phyloP scores from a whole-genome alignment of 2,797 vertebrate genomes.

The Sebastes oblongus region DNA sequence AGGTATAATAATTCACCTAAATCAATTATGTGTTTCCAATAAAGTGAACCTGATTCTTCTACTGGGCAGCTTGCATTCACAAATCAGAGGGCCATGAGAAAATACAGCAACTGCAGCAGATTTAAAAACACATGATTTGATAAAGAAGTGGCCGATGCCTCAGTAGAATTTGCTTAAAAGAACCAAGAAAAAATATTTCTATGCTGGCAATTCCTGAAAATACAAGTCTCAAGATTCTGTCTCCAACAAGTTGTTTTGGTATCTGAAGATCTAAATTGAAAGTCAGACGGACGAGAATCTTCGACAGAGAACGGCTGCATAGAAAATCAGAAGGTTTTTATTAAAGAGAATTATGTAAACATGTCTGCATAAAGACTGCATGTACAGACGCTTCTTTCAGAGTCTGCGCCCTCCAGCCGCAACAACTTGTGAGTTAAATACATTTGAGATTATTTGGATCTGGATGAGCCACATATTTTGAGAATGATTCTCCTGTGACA shows the following conservation, averaged over 20 bases:
- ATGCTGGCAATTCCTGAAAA: not conserved
- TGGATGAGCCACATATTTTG: not conserved
- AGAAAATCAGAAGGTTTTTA: not conserved
- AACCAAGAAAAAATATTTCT: not conserved
- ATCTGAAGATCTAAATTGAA: not conserved
- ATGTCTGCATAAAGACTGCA: not conserved
- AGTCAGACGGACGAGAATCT: not conserved
- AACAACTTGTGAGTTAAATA: not conserved
- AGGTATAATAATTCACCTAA: not conserved
- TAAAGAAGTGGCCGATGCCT: not conserved
- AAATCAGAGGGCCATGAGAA: not conserved
- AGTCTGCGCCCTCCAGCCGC: not conserved
- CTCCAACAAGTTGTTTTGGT: conserved; percentile 1
- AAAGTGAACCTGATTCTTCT: not conserved
- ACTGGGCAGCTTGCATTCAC: not conserved
- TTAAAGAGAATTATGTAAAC: conserved; percentile 7
- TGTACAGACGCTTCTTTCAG: not conserved
- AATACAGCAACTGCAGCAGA: too few relatives aligned
- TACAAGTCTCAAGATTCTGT: not conserved
- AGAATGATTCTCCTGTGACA: not conserved
- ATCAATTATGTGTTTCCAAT: not conserved
- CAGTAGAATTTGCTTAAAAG: not conserved
- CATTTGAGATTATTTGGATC: conserved; percentile 5
- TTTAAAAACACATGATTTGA: not conserved
- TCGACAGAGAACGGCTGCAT: not conserved